Evolutionary conservation across 2,888 invertebrate species (phyloP).

Genomic region (Octonoba sinensis): DNA sequence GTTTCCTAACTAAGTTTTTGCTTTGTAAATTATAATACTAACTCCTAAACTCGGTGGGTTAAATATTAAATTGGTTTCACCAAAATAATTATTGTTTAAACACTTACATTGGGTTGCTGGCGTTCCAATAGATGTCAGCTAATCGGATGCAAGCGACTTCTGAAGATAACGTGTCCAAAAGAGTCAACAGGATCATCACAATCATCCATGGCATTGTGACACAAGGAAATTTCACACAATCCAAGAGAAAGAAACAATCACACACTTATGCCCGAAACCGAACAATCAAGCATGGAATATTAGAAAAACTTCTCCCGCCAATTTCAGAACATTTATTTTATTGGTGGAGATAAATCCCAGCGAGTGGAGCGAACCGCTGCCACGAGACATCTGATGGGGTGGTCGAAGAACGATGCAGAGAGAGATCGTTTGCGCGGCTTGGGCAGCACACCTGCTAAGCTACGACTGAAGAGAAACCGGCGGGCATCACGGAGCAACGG

Average conservation of each 20-base stretch:
- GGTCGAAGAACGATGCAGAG: too few relatives aligned
- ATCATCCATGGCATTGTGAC: constrained; percentile 74
- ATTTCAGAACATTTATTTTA: too few relatives aligned
- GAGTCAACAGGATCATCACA: constrained; percentile 74
- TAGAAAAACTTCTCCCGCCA: too few relatives aligned
- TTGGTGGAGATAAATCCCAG: neutral
- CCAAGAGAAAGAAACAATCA: too few relatives aligned
- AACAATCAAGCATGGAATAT: too few relatives aligned
- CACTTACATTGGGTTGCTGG: constrained; percentile 76
- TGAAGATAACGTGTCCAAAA: constrained; percentile 74
- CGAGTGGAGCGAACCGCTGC: neutral
- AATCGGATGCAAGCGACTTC: constrained; percentile 74
- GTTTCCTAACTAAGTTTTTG: too few relatives aligned
- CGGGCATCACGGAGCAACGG: neutral
- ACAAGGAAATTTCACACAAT: neutral
- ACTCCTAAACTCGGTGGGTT: too few relatives aligned
- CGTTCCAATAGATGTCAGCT: constrained; percentile 76
- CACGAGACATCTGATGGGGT: constrained; percentile 19
- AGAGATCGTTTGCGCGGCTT: neutral
- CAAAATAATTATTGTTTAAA: too few relatives aligned
- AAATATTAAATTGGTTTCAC: too few relatives aligned
- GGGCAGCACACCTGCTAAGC: neutral
- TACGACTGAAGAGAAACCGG: neutral
- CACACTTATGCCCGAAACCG: too few relatives aligned
- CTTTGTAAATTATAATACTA: too few relatives aligned